Conservation (phyloP, 2,797 vertebrate species). For the Galagoides demidoff region DNA sequence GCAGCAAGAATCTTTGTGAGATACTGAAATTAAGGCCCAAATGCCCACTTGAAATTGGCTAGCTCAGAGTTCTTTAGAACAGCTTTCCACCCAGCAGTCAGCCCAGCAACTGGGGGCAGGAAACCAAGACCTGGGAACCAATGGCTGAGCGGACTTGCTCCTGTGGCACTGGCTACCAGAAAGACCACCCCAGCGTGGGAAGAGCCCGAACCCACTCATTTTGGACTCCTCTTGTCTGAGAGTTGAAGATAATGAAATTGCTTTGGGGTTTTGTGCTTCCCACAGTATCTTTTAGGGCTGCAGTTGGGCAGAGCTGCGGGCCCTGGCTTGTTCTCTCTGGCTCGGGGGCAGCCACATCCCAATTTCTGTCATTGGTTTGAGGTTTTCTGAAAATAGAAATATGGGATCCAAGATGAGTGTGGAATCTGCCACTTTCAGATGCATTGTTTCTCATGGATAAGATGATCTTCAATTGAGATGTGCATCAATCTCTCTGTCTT, state of each 20-base stretch:
- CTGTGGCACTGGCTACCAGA: background rate
- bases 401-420: background rate
- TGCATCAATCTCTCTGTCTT: slow-evolving; percentile 68
- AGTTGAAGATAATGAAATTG: background rate
- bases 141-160: background rate
- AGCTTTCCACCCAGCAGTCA: background rate
- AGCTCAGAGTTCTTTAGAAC: background rate
- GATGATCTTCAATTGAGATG: slow-evolving; percentile 64
- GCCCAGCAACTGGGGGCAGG: background rate
- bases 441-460: background rate
- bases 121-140: too few species aligned
- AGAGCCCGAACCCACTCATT: background rate
- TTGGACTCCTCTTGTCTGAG: background rate
- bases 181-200: background rate
- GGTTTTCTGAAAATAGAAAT: background rate
- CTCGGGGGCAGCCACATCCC: background rate
- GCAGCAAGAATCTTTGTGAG: background rate
- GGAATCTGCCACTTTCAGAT: background rate
- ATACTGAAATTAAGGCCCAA: background rate
- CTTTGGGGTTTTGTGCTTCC: background rate
- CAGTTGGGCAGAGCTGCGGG: background rate
- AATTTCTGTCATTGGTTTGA: background rate
- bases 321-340: background rate
- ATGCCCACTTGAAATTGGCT: background rate
- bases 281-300: background rate